Percentiles rank a stretch among this genome's conserved stretches.
Conservation (phyloP, 2,888 invertebrate genomes). For the Bombyx huttoni region DNA sequence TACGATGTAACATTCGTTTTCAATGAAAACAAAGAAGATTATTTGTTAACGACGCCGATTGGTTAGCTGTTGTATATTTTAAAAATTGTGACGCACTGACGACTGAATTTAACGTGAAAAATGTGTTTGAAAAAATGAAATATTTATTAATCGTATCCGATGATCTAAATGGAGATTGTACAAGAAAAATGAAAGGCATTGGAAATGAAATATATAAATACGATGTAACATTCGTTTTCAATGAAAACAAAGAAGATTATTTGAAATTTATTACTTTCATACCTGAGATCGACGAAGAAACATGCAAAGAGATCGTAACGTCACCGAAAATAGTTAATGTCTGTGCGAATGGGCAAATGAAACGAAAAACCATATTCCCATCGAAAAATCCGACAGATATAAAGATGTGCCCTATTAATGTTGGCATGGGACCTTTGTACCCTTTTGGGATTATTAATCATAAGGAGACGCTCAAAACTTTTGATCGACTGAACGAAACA, state of each 20-base stretch:
- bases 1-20: constrained; percentile 28
- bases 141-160: constrained; percentile 23
- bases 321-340: constrained; percentile 18
- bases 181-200: constrained; percentile 12
- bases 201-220: constrained; percentile 14
- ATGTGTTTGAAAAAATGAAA: constrained; percentile 15
- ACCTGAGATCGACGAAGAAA: constrained; percentile 22
- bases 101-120: constrained; percentile 10
- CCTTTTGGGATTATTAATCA: constrained; percentile 33
- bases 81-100: constrained; percentile 13
- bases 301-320: constrained; percentile 20
- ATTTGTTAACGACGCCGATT: too few species aligned
- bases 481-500: constrained; percentile 22
- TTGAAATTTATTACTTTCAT: constrained; percentile 22
- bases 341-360: constrained; percentile 23
- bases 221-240: constrained; percentile 27
- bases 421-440: constrained; percentile 31
- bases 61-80: constrained; percentile 18
- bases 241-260: constrained; percentile 7
- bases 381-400: constrained; percentile 24
- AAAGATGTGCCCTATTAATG: constrained; percentile 36
- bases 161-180: constrained; percentile 7
- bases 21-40: constrained; percentile 8
- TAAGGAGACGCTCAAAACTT: constrained; percentile 17
- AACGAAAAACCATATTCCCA: constrained; percentile 20